These are phyloP conservation scores for Cassiopea xamachana DNA, from an alignment of 30 jellyfish, hydroid and myxozoan genomes.

Conservation along the genomic window DNA sequence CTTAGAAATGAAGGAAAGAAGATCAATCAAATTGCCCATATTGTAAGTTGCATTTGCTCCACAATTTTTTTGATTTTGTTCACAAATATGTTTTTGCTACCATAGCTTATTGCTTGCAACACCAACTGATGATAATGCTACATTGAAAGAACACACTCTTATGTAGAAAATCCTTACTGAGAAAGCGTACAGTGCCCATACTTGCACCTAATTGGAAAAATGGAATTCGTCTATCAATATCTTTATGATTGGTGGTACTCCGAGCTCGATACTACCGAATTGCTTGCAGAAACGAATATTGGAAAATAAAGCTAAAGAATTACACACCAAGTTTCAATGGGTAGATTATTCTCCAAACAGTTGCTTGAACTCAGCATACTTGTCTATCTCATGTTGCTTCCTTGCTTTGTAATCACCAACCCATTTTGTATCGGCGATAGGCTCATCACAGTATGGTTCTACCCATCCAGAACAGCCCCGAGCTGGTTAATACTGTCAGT, in stretches of 20 bases:
- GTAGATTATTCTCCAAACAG: neutral
- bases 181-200: neutral
- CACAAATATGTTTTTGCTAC: too few species aligned
- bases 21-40: conserved; percentile 25
- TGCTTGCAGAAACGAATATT: neutral
- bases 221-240: neutral
- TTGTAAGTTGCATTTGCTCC: neutral
- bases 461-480: neutral
- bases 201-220: neutral
- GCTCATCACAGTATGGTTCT: neutral
- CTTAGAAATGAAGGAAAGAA: conserved; percentile 83
- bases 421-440: neutral
- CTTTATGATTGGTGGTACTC: neutral
- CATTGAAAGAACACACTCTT: too few species aligned
- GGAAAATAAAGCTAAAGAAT: neutral
- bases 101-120: too few species aligned
- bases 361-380: neutral
- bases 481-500: neutral
- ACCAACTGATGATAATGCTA: too few species aligned
- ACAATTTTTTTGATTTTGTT: too few species aligned
- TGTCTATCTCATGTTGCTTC: neutral
- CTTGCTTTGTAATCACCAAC: neutral
- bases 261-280: neutral
- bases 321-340: neutral
- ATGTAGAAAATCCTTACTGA: too few species aligned